Percentiles rank a stretch among this genome's conserved stretches.
Conservation (phyloP, 2,113 vertebrate species). For the Oxyruncus cristatus region DNA sequence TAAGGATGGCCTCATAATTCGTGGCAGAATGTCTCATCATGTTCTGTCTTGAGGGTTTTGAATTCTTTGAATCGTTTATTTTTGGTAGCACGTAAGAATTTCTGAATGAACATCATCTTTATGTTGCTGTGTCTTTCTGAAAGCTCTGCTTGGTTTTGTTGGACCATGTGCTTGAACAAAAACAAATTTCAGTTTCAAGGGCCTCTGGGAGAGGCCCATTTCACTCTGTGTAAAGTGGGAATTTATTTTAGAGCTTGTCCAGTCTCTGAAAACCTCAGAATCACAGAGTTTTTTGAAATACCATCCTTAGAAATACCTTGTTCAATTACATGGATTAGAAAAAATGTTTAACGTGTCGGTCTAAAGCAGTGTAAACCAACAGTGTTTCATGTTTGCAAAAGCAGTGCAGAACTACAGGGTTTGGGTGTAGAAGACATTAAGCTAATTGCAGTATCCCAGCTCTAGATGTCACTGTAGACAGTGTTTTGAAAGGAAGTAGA, state of each 20-base stretch:
- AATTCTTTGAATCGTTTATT: neutral
- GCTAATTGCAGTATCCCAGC: neutral
- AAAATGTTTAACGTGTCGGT: neutral
- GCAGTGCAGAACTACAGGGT: neutral
- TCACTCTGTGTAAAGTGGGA: neutral
- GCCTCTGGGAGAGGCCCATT: neutral
- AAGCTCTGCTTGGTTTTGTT: neutral
- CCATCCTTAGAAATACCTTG: neutral
- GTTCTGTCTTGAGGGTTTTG: neutral
- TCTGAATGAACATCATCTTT: neutral
- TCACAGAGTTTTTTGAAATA: neutral
- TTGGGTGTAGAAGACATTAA: neutral
- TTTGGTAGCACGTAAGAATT: neutral
- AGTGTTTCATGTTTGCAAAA: neutral
- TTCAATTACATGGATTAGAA: neutral
- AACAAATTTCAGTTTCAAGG: neutral
- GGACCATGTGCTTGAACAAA: neutral
- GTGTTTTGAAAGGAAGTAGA: neutral
- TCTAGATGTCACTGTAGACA: constrained; percentile 58
- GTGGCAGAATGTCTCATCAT: neutral
- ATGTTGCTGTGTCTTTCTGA: neutral
- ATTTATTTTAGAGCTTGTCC: neutral
- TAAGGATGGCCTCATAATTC: neutral
- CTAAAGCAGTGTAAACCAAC: neutral
- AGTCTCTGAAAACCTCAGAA: neutral